Evolutionary conservation across 2,797 vertebrate species (phyloP).

Genomic region (Syngnathus acus): DNA sequence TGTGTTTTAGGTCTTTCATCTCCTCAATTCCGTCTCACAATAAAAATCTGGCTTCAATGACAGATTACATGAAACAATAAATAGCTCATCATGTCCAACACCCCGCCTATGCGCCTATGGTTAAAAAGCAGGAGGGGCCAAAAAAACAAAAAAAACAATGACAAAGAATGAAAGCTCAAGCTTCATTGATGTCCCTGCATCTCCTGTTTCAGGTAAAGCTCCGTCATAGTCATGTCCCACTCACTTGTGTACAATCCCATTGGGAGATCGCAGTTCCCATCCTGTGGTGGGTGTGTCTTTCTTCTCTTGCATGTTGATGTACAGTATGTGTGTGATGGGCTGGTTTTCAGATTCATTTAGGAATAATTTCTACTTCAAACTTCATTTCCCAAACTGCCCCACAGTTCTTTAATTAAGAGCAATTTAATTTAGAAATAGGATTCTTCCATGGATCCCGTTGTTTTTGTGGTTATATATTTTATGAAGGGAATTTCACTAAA

Average conservation of each 20-base stretch:
- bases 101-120: constrained; percentile 41
- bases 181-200: constrained; percentile 65
- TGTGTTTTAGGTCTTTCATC: constrained; percentile 63
- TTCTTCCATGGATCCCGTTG: too few relatives aligned
- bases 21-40: constrained; percentile 56
- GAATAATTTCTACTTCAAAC: neutral
- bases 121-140: constrained; percentile 58
- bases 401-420: neutral
- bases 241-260: constrained; percentile 53
- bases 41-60: constrained; percentile 57
- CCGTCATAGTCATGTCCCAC: constrained; percentile 59
- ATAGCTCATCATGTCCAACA: constrained; percentile 55
- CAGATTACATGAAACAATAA: constrained; percentile 62
- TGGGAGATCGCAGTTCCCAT: constrained; percentile 29
- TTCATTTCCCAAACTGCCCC: neutral
- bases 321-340: constrained; percentile 11
- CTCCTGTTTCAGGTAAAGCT: constrained; percentile 69
- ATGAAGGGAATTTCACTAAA: too few relatives aligned
- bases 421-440: too few relatives aligned
- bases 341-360: neutral
- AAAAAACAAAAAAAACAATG: constrained; percentile 24
- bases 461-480: too few relatives aligned
- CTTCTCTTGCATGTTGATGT: neutral
- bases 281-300: constrained; percentile 22
- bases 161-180: constrained; percentile 62